Base-by-base conservation (phyloP, 2,113 vertebrate species). In the Melanocharis versteri region DNA sequence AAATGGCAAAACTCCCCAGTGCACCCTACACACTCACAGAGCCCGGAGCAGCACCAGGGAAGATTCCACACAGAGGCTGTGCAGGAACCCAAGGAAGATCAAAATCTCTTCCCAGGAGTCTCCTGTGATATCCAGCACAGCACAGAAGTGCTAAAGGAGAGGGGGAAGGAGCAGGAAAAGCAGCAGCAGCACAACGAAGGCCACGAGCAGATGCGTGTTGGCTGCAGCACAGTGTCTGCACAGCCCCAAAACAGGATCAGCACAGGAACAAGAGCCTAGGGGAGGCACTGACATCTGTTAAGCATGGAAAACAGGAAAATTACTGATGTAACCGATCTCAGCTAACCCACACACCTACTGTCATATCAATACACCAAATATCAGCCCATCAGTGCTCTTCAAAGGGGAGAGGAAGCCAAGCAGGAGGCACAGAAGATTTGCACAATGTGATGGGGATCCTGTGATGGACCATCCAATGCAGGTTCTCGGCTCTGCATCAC, bases 181-280 rank as follows among this genome's bases (percentile, higher is more conserved):
- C 39, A 68, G 64, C 48, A 89, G 85, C 30, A 73, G 42, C 19
- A 35, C 12, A 44, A 57, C 23, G 48, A 73, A 69, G 30, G 42
- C 27, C 2, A 1, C 14, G 27, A 56, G 58, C 53, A 80, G 39
- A 26, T 9, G 17, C 0, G 0, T 21, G 37, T 1, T 77, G 13
- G 35, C 48, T 58, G 68, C 42, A 66, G 57, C 31, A 42, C 16
- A 24, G 39, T 1, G 33, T 8, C 39, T 81, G 62, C 8, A 4
- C 51, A 71, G 28, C 20, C 51, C 39, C 39, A 58, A 45, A 76
- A 62, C 33, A 86, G 75, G 30, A 53, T 3, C 16, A 3, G 66
- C 61, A 47, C 27, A 50, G 72, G 40, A 68, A 19, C 16, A 37
- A 58, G 47, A 69, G 37, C 10, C 9, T 0, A 26, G 64, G 23